Percentiles rank a stretch among this genome's conserved stretches.
Conservation (phyloP, 2,888 invertebrate species). For the Plagodis dolabraria region DNA sequence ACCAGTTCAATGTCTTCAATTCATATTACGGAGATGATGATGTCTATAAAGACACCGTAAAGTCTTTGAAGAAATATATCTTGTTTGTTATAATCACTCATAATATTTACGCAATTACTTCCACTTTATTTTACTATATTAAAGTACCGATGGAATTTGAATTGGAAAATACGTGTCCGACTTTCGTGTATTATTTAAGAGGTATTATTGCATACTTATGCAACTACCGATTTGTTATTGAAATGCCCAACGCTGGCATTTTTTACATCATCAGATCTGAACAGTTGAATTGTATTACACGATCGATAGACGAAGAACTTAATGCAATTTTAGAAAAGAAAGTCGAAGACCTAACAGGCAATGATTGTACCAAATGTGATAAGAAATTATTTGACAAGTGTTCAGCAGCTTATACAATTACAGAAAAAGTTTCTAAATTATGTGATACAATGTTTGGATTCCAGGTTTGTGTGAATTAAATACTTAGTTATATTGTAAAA, state of each 20-base stretch:
- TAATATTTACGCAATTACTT: conserved; percentile 1
- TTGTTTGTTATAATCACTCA: background rate
- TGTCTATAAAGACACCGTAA: conserved; percentile 1
- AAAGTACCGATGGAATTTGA: background rate
- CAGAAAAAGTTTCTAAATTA: conserved; percentile 42
- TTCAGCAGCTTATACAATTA: conserved; percentile 44
- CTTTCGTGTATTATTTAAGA: background rate
- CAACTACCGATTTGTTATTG: conserved; percentile 13
- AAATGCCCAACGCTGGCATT: conserved; percentile 15
- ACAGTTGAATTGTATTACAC: conserved; percentile 21
- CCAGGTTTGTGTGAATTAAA: conserved; percentile 20
- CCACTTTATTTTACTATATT: background rate
- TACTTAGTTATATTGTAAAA: too few species aligned
- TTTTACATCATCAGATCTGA: conserved; percentile 10
- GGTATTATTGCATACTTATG: background rate
- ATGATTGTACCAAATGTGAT: conserved; percentile 2
- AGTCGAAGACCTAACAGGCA: background rate
- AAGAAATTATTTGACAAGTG: conserved; percentile 40
- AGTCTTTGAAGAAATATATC: conserved; percentile 1
- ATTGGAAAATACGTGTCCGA: background rate
- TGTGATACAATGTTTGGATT: conserved; percentile 43
- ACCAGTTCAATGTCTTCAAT: conserved; percentile 7
- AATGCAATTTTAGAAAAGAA: background rate
- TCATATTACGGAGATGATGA: conserved; percentile 14
- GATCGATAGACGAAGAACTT: conserved; percentile 12